These are phyloP conservation scores for Solenopsis fugax DNA, from an alignment of 1,140 invertebrate genomes.

Conservation along the genomic window DNA sequence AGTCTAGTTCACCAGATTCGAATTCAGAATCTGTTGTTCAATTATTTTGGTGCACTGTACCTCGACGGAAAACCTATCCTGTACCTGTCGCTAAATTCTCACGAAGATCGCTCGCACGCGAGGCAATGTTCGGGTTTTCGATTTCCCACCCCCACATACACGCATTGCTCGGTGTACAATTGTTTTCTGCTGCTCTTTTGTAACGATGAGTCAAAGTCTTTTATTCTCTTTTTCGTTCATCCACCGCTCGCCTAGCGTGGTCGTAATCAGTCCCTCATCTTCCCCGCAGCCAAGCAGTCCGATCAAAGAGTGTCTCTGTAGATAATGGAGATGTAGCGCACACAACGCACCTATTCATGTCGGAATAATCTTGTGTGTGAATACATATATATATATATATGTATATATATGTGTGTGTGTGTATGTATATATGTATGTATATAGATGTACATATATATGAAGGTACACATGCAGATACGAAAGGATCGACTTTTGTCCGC, in stretches of 20 bases:
- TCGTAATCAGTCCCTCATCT: constrained; percentile 72
- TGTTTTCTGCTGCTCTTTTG: constrained; percentile 69
- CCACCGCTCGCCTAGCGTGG: not conserved
- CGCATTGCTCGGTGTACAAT: constrained; percentile 39
- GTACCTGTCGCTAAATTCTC: constrained; percentile 28
- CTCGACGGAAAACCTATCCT: constrained; percentile 20
- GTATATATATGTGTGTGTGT: not conserved
- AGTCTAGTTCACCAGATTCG: not conserved
- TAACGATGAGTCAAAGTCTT: constrained; percentile 39
- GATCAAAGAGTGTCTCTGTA: constrained; percentile 67
- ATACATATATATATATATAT: not conserved
- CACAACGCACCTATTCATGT: constrained; percentile 20
- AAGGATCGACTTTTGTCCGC: not conserved
- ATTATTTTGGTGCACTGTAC: constrained; percentile 26
- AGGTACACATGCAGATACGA: not conserved
- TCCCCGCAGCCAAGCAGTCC: constrained; percentile 56
- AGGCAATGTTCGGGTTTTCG: constrained; percentile 50
- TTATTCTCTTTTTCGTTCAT: constrained; percentile 27
- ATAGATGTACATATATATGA: not conserved
- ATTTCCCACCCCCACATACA: constrained; percentile 42
- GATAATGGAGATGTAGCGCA: constrained; percentile 50
- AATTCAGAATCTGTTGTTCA: constrained; percentile 7
- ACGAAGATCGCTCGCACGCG: constrained; percentile 65
- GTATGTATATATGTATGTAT: not conserved
- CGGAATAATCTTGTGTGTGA: not conserved